Conservation (phyloP, 2,888 invertebrate species). For the Dichetophora obliterata region DNA sequence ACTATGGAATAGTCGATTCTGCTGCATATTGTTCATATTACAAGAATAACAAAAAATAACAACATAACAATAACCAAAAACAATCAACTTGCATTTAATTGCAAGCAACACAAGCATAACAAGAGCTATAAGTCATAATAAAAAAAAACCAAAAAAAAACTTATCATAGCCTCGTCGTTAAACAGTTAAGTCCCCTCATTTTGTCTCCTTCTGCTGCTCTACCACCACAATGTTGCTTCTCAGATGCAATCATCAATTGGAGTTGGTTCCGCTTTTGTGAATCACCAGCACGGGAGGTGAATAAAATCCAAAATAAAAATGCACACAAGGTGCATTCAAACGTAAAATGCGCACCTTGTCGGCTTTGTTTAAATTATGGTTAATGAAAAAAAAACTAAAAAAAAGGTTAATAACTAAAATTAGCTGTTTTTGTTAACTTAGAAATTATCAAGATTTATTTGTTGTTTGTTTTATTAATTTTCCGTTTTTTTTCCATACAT, state of each 20-base stretch:
- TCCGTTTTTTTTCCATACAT: neutral
- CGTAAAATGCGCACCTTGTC: slow-evolving; percentile 24
- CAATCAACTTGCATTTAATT: slow-evolving; percentile 32
- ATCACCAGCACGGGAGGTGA: neutral
- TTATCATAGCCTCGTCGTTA: neutral
- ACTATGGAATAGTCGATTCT: slow-evolving; percentile 45
- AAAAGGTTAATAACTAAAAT: too few relatives aligned
- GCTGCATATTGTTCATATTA: slow-evolving; percentile 36
- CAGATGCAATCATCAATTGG: slow-evolving; percentile 20
- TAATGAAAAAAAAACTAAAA: neutral
- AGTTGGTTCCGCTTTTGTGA: slow-evolving; percentile 41
- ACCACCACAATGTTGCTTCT: neutral
- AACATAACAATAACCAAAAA: slow-evolving; percentile 30
- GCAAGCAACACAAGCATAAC: slow-evolving; percentile 21
- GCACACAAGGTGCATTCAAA: slow-evolving; percentile 32
- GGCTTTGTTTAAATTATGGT: neutral
- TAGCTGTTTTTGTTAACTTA: neutral
- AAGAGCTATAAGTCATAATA: neutral
- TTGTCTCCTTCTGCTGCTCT: too few relatives aligned
- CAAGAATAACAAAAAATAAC: slow-evolving; percentile 32
- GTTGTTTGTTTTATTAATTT: slow-evolving; percentile 6
- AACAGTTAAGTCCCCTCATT: too few relatives aligned
- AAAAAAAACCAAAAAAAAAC: neutral
- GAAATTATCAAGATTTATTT: neutral
- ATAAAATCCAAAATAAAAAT: slow-evolving; percentile 5